Base-by-base conservation (phyloP, 2,888 invertebrate genomes). In the Synergus gifuensis region DNA sequence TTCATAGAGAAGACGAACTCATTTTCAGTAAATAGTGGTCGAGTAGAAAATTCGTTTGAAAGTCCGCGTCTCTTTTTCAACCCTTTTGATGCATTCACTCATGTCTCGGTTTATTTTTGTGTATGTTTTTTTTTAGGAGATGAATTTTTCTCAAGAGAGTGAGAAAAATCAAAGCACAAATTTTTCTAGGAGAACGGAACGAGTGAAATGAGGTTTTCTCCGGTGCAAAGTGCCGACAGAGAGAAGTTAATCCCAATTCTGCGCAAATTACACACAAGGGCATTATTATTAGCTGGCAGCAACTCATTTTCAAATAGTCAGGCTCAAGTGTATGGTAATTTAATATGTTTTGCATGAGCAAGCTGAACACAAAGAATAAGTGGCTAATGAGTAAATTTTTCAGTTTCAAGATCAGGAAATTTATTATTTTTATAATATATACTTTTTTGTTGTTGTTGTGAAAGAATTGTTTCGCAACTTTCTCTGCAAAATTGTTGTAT, bases 221-320 rank as follows among this genome's bases (percentile, higher is more conserved):
- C 44, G 12, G 67, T 67, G 22, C 7, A 67, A 67, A 67, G 67
- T 67, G 46, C 11, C 67, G 22, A 67, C 46, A 66, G n/a, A 66
- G 18, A 66, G 18, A 2, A 66, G 42, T 66, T 66, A 66, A 66
- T 66, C 42, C 42, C 18, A 42, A 42, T 67, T 67, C 44, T 44
- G 42, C 28, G 46, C 46, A 67, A 67, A 67, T 44, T 67, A 67
- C 46, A 67, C 28, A 67, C 67, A 22, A 67, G 67, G 42, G 66
- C 36, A 66, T 66, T 66, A 66, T 66, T 66, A 42, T 36, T 67
- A 46, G 44, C 67, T 46, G 46, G 67, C 44, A 44, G 18, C 14
- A 8, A 44, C 46, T 67, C 44, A 67, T 67, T 67, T 67, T 46
- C 67, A 67, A 67, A 42, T 42, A 46, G 46, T 8, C 12, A 0